Base-by-base conservation (phyloP, 2,113 vertebrate species). In the Lagopus muta region DNA sequence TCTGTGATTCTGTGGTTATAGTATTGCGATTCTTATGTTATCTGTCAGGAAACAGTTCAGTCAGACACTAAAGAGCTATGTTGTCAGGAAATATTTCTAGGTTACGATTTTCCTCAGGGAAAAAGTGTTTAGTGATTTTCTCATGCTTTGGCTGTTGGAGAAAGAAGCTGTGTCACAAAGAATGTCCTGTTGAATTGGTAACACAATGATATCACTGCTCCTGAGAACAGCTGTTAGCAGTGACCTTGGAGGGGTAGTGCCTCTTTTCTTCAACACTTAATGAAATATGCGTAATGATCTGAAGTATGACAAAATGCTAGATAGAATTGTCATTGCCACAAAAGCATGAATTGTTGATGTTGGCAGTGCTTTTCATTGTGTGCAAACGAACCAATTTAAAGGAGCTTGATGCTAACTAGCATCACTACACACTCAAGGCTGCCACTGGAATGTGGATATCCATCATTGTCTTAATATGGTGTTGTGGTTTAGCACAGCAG, bases 361-460 rank as follows among this genome's bases (percentile, higher is more conserved):
- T 66, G 30, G 12, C 34, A 65, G 7, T 66, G 5, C 24, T 77
- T 91, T 79, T 58, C 0, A 0, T 40, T 48, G 22, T 40, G 70
- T 66, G 12, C 45, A 45, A 76, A 42, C 11, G 24, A 67, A 6
- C 40, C 81, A n/a, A 3, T 65, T 95, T 66, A 22, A 73, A 43
- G 40, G 5, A 47, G 10, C 20, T 82, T 4, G 1, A 15, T 79
- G 55, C 30, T 58, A n/a, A 50, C 13, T 79, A 50, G 6, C 22
- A 36, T 14, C 22, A 60, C 38, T 75, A 32, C 17, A 32, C 6
- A n/a, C 16, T 87, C 28, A 85, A 47, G 65, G 19, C 61, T 78
- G 14, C 65, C 40, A 32, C 3, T 75, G 43, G 12, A 61, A 55
- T 70, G 18, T 47, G 54, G 62, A 48, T 27, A 70, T 78, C 18